phyloP scores from a whole-genome alignment of 2,797 vertebrate genomes.

The Acanthis flammea region DNA sequence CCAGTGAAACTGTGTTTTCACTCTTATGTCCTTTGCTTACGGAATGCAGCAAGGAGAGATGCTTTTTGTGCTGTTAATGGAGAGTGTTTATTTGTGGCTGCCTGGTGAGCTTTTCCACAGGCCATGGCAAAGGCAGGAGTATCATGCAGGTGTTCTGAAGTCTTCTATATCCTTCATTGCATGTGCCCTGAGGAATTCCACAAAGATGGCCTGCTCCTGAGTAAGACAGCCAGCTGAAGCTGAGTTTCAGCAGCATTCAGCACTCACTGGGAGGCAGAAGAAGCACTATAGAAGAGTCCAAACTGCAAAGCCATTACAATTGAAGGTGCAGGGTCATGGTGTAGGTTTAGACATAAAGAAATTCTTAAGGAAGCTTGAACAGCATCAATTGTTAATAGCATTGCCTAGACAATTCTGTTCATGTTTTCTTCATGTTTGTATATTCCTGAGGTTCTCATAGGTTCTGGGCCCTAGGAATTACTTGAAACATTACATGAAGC shows the following conservation, averaged over 20 bases:
- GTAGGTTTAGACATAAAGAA: background rate
- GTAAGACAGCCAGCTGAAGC: background rate
- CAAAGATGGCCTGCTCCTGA: background rate
- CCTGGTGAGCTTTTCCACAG: background rate
- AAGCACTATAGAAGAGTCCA: fast-evolving
- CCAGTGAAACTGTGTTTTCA: background rate
- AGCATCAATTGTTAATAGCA: background rate
- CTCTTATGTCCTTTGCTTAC: background rate
- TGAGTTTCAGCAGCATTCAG: background rate
- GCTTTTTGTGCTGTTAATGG: background rate
- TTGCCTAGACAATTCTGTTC: background rate
- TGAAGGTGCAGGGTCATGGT: background rate
- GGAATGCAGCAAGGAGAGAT: background rate
- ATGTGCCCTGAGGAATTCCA: background rate
- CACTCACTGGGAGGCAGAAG: background rate
- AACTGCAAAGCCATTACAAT: background rate
- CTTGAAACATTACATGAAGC: background rate
- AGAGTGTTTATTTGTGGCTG: background rate
- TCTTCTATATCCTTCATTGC: background rate
- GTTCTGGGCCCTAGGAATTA: background rate
- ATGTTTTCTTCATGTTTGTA: background rate
- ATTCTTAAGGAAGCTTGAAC: background rate
- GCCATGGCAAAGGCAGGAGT: background rate
- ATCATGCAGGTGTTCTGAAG: background rate
- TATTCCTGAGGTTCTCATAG: background rate